phyloP scores from a whole-genome alignment of 1,140 invertebrate genomes.

The Drosophila elegans region DNA sequence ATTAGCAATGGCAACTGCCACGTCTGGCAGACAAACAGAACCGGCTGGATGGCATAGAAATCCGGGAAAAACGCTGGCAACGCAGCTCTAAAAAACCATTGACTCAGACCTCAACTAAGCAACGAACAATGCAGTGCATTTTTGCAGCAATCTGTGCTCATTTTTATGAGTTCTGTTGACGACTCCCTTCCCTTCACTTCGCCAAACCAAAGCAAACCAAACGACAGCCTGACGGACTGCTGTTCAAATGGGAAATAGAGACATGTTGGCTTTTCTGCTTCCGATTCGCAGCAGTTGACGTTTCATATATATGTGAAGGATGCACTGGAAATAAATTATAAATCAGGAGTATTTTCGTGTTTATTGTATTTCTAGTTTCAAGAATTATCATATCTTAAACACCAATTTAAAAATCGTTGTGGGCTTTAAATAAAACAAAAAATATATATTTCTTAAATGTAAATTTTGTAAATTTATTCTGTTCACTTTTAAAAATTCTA shows the following conservation, averaged over 20 bases:
- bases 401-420: too few species aligned
- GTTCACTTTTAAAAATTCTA: too few species aligned
- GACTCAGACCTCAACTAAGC: conserved; percentile 19
- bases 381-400: too few species aligned
- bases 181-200: conserved; percentile 43
- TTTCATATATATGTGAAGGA: conserved; percentile 25
- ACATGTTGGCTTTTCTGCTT: conserved; percentile 81
- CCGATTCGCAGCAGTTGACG: conserved; percentile 71
- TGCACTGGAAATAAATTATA: conserved; percentile 8
- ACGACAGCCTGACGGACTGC: conserved; percentile 48
- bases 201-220: conserved; percentile 6
- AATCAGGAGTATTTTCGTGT: too few species aligned
- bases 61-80: conserved; percentile 23
- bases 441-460: too few species aligned
- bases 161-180: conserved; percentile 76
- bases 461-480: too few species aligned
- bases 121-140: conserved; percentile 59
- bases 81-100: conserved; percentile 23
- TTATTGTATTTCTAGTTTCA: too few species aligned
- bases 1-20: conserved; percentile 63
- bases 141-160: conserved; percentile 45
- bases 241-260: conserved; percentile 77
- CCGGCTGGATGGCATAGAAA: conserved; percentile 57
- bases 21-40: conserved; percentile 62
- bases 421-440: too few species aligned